Evolutionary conservation across 2,888 invertebrate species (phyloP), one percentile per base, ranked within the genome.

Genomic region (Thereva nobilitata): DNA sequence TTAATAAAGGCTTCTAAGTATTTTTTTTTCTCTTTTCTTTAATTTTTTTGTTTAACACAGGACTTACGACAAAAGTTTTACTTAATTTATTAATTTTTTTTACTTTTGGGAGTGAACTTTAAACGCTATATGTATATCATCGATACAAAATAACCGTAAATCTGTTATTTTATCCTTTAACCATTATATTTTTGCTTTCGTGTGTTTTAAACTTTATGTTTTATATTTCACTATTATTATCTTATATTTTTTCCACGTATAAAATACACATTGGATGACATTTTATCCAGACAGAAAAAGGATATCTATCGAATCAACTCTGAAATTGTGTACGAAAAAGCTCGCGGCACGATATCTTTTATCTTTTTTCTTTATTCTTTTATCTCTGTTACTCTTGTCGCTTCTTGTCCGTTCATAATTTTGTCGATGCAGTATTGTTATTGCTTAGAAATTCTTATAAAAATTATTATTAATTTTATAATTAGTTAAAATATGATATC

Each of bases 201-300:
- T 23, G 23, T 23, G 23, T 2, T 23, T 23, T 23, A 23, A 23
- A 23, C 23, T 23, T 23, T 1, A 23, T 23, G 1, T 23, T 23
- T 23, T 23, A 23, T 23, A 23, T 23, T 23, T 23, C 23, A 23
- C 23, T 23, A 23, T 23, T 23, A 23, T 23, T 23, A 23, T 23
- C 23, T 23, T 23, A 23, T 23, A 23, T 23, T 23, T 23, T 23
- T 23, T 23, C 23, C 23, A 23, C 23, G 23, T 23, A 23, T 40
- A 54, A 12, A 54, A 54, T 40, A 59, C 59, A 23, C 23, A 23
- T 23, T 23, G 23, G 59, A 59, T 59, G 59, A 59, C 59, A 59
- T 49, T 59, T 59, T 59, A 47, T 59, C 59, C 59, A 59, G 59
- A 59, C 59, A 38, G 59, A 59, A 59, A n/a, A 59, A 59, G 59